Conservation (phyloP, 1,140 invertebrate genomes). For the Apis cerana region DNA sequence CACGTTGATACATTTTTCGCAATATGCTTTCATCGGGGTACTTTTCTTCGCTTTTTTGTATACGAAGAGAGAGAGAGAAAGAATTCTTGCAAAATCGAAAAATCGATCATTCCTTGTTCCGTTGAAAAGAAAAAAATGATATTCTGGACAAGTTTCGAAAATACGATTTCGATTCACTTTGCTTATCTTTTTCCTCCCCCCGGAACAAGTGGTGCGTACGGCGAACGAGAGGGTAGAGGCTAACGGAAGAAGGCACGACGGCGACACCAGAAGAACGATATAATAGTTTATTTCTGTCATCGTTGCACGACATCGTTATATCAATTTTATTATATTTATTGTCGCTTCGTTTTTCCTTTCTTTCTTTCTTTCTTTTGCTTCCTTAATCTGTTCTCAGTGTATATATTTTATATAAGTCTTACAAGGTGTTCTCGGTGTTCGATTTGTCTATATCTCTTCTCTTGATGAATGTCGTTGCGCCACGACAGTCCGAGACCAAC, state of each 20-base stretch:
- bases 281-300: slow-evolving; percentile 32
- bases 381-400: slow-evolving; percentile 49
- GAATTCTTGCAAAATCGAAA: too few relatives aligned
- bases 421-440: slow-evolving; percentile 59
- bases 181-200: background rate
- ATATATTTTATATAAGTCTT: slow-evolving; percentile 34
- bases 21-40: slow-evolving; percentile 8
- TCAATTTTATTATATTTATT: slow-evolving; percentile 62
- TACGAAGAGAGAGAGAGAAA: too few relatives aligned
- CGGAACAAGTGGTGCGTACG: background rate
- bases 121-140: too few relatives aligned
- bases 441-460: slow-evolving; percentile 43
- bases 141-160: too few relatives aligned
- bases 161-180: background rate
- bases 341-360: slow-evolving; percentile 61
- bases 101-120: too few relatives aligned
- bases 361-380: slow-evolving; percentile 3
- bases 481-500: slow-evolving; percentile 10
- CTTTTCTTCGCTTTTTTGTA: too few relatives aligned
- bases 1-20: slow-evolving; percentile 57
- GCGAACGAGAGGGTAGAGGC: too few relatives aligned
- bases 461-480: slow-evolving; percentile 27
- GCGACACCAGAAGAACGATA: background rate
- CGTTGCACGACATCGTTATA: slow-evolving; percentile 59
- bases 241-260: background rate